phyloP scores from a whole-genome alignment of 1,140 invertebrate genomes.

The Musca domestica region DNA sequence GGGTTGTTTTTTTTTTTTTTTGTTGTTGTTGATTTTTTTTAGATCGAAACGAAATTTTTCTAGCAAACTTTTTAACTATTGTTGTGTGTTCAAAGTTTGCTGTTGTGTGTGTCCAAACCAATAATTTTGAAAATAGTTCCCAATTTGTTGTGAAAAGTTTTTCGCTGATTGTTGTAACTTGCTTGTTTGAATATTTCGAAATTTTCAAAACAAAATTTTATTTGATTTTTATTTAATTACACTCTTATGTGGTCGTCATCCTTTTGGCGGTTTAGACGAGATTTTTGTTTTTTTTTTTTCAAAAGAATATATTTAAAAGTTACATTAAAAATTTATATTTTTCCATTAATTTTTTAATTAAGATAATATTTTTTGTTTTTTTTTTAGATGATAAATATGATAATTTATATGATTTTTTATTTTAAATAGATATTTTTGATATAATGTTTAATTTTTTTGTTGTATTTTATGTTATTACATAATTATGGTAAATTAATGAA shows the following conservation, averaged over 20 bases:
- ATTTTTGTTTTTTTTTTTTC: neutral
- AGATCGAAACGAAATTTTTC: constrained; percentile 18
- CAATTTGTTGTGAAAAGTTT: constrained; percentile 19
- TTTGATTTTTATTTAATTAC: neutral
- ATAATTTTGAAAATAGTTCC: constrained; percentile 22
- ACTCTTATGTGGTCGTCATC: neutral
- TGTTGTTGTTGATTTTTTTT: neutral
- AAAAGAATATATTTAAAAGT: neutral
- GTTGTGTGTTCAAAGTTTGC: constrained; percentile 2
- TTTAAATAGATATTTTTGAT: neutral
- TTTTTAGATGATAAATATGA: neutral
- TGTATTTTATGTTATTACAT: constrained; percentile 1
- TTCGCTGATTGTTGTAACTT: neutral
- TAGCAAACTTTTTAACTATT: constrained; percentile 2
- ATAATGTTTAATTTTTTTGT: no score
- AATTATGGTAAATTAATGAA: constrained; percentile 1
- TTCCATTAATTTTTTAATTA: neutral
- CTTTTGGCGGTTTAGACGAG: neutral
- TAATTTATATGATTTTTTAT: neutral
- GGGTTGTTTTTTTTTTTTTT: neutral
- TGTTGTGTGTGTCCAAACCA: constrained; percentile 9
- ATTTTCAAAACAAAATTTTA: neutral
- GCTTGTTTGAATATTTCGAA: neutral
- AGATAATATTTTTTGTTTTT: neutral
- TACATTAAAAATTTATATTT: constrained; percentile 17